Percentiles rank a stretch among this genome's conserved stretches.
Evolutionary conservation across 2,888 invertebrate genomes (phyloP).

Genomic region (Caradrina kadenii): DNA sequence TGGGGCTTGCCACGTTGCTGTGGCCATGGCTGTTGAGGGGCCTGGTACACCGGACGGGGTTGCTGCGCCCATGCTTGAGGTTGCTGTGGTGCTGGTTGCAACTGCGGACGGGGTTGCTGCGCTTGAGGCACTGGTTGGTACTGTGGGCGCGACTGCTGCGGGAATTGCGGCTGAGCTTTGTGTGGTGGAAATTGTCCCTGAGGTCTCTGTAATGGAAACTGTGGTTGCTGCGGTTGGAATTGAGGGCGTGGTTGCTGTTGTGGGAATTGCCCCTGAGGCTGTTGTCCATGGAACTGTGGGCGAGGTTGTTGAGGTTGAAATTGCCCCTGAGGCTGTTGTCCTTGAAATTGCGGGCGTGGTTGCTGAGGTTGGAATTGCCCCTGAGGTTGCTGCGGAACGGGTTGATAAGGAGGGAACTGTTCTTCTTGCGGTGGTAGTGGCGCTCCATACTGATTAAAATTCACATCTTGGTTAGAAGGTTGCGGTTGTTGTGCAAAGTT

Average conservation of each 20-base stretch:
- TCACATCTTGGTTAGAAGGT: constrained; percentile 80
- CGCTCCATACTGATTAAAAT: constrained; percentile 78
- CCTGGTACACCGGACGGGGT: constrained; percentile 47
- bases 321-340: constrained; percentile 29
- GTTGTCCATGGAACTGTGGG: constrained; percentile 31
- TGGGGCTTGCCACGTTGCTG: constrained; percentile 69
- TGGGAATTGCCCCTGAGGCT: constrained; percentile 30
- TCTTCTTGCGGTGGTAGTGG: constrained; percentile 32
- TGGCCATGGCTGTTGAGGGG: constrained; percentile 47
- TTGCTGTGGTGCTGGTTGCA: constrained; percentile 43
- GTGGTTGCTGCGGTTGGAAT: constrained; percentile 27
- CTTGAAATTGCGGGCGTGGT: constrained; percentile 46
- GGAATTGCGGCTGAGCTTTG: constrained; percentile 48
- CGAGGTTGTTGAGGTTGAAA: constrained; percentile 36
- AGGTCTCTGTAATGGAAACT: constrained; percentile 46
- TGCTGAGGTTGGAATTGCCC: constrained; percentile 44
- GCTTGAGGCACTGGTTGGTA: constrained; percentile 31
- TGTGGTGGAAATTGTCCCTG: constrained; percentile 50
- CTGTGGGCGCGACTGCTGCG: constrained; percentile 38
- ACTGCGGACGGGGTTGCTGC: constrained; percentile 59
- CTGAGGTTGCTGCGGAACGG: constrained; percentile 35
- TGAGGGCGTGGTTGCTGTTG: constrained; percentile 35
- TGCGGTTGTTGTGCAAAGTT: constrained; percentile 79
- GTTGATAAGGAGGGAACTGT: constrained; percentile 50
- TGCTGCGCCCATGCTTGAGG: constrained; percentile 36